These are phyloP conservation scores for Bettongia penicillata DNA, from an alignment of 2,113 vertebrate genomes.

Conservation along the genomic window DNA sequence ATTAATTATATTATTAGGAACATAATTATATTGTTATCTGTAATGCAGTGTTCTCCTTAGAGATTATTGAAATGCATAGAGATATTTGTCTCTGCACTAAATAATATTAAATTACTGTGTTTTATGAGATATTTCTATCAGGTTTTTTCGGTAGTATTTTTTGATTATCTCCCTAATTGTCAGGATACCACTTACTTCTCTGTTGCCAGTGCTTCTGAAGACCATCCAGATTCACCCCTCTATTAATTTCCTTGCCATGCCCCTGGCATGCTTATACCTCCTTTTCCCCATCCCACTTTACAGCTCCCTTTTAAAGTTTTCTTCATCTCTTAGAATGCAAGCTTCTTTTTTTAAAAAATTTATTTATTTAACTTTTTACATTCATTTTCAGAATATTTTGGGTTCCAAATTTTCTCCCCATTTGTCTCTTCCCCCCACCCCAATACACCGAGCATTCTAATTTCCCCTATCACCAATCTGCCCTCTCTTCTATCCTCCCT, in stretches of 20 bases:
- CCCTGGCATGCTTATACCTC: neutral
- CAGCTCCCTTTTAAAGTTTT: neutral
- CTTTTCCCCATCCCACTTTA: neutral
- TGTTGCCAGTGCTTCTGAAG: conserved; percentile 18
- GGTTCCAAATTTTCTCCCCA: too few relatives aligned
- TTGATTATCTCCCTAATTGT: neutral
- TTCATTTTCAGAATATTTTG: too few relatives aligned
- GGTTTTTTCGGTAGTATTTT: neutral
- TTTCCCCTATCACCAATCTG: too few relatives aligned
- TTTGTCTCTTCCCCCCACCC: too few relatives aligned
- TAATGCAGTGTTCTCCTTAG: conserved; percentile 6
- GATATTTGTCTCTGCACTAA: conserved; percentile 50
- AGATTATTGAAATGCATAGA: conserved; percentile 49
- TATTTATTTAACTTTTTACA: too few relatives aligned
- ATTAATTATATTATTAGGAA: conserved; percentile 40
- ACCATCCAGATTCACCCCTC: neutral
- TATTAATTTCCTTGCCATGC: neutral
- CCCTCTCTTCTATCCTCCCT: too few relatives aligned
- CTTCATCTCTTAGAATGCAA: neutral
- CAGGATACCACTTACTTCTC: neutral
- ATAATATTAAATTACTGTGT: conserved; percentile 50
- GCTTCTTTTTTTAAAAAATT: too few relatives aligned
- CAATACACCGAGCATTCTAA: too few relatives aligned
- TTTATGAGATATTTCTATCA: neutral
- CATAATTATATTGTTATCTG: conserved; percentile 5